Evolutionary conservation across 2,888 invertebrate species (phyloP).

Genomic region (Melanotus villosus): DNA sequence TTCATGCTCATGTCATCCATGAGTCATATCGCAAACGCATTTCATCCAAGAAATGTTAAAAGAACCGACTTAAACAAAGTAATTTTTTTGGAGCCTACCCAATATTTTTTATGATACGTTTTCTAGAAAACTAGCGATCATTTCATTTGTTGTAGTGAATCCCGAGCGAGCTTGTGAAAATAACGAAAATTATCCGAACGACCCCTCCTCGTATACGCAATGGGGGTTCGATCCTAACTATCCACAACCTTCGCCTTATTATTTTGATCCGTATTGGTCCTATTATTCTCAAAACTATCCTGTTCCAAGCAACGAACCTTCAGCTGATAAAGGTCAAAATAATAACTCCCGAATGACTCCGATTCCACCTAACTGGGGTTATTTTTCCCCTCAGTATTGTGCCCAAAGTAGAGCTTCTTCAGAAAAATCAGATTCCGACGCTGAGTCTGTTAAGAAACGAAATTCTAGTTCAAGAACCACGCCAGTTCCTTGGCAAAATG

Average conservation of each 20-base stretch:
- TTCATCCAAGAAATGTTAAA: conserved; percentile 38
- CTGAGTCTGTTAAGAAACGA: conserved; percentile 12
- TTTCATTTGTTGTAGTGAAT: conserved; percentile 66
- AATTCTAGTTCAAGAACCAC: conserved; percentile 12
- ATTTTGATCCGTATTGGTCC: conserved; percentile 58
- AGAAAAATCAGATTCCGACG: conserved; percentile 1
- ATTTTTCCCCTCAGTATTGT: conserved; percentile 27
- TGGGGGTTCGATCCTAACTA: conserved; percentile 50
- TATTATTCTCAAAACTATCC: conserved; percentile 58
- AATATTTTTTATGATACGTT: conserved; percentile 37
- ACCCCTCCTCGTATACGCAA: conserved; percentile 56
- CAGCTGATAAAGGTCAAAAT: conserved; percentile 1
- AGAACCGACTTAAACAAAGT: conserved; percentile 31
- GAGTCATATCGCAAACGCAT: conserved; percentile 40
- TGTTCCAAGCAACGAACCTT: conserved; percentile 34
- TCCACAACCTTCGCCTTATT: conserved; percentile 50
- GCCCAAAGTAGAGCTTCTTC: background rate
- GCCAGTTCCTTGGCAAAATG: conserved; percentile 32
- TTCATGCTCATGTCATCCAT: conserved; percentile 38
- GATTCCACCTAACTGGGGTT: conserved; percentile 22
- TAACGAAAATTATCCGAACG: conserved; percentile 60
- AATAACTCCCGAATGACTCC: conserved; percentile 36
- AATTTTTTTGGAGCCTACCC: conserved; percentile 55
- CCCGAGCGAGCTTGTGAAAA: conserved; percentile 63
- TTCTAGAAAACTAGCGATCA: conserved; percentile 33